phyloP scores from a whole-genome alignment of 2,797 vertebrate species.

The Leptatherina wallacei region DNA sequence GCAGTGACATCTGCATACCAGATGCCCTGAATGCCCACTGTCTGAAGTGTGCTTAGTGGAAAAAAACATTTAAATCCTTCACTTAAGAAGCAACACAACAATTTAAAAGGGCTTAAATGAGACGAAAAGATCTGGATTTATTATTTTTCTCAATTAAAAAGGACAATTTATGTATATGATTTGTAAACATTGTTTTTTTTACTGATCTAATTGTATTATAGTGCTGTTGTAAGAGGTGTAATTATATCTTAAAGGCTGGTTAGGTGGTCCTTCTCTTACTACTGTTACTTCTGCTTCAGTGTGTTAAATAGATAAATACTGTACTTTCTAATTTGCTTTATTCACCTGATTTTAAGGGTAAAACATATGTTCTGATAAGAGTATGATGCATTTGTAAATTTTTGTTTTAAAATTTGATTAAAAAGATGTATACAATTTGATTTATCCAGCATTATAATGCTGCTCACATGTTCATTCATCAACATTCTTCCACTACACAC shows the following conservation, averaged over 20 bases:
- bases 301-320: background rate
- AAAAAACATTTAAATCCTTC: constrained; percentile 43
- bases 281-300: background rate
- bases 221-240: background rate
- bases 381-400: background rate
- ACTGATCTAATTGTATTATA: background rate
- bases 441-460: background rate
- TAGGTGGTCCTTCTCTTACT: background rate
- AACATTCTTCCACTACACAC: background rate
- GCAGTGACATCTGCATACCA: constrained; percentile 76
- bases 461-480: background rate
- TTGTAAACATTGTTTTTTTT: background rate
- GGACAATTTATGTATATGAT: background rate
- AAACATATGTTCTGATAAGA: background rate
- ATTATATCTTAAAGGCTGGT: background rate
- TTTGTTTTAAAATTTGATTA: background rate
- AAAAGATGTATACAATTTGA: background rate
- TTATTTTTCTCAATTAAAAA: background rate
- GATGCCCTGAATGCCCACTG: constrained; percentile 64
- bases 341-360: background rate
- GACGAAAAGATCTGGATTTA: constrained; percentile 13
- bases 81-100: constrained; percentile 25
- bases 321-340: background rate
- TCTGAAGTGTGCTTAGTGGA: constrained; percentile 61
- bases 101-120: constrained; percentile 13